phyloP scores from a whole-genome alignment of 2,797 vertebrate species.

The Rhinichthys osculus region DNA sequence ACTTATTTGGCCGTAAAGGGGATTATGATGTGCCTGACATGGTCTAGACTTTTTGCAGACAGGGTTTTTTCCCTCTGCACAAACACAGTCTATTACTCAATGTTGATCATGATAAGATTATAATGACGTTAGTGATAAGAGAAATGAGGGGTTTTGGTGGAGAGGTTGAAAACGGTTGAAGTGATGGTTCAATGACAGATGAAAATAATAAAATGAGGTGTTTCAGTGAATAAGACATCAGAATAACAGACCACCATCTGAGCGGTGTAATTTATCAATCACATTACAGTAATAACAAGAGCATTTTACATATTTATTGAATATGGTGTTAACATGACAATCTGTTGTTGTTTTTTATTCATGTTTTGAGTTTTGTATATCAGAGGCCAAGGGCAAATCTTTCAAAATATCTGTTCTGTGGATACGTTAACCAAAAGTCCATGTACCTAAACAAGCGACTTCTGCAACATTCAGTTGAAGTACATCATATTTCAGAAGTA shows the following conservation, averaged over 20 bases:
- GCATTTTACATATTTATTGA: neutral
- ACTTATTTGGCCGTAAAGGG: neutral
- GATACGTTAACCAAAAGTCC: neutral
- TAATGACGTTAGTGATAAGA: constrained; percentile 7
- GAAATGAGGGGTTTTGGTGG: neutral
- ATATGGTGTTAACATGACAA: neutral
- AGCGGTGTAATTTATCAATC: neutral
- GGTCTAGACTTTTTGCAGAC: constrained; percentile 11
- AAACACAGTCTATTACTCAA: constrained; percentile 21
- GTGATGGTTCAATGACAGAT: neutral
- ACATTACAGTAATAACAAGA: neutral
- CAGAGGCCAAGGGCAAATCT: neutral
- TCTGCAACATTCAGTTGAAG: neutral
- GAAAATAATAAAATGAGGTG: neutral
- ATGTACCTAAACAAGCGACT: neutral
- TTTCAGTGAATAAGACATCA: neutral
- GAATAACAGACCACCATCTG: neutral
- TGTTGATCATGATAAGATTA: constrained; percentile 29
- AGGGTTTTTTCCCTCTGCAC: neutral
- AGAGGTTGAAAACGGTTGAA: neutral
- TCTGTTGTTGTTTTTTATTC: constrained; percentile 1
- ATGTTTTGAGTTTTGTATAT: neutral
- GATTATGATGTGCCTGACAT: neutral
- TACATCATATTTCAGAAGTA: neutral
- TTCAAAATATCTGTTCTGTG: constrained; percentile 11